These are phyloP conservation scores for Lepidurus arcticus DNA, from an alignment of 1,140 invertebrate genomes.

Conservation along the genomic window DNA sequence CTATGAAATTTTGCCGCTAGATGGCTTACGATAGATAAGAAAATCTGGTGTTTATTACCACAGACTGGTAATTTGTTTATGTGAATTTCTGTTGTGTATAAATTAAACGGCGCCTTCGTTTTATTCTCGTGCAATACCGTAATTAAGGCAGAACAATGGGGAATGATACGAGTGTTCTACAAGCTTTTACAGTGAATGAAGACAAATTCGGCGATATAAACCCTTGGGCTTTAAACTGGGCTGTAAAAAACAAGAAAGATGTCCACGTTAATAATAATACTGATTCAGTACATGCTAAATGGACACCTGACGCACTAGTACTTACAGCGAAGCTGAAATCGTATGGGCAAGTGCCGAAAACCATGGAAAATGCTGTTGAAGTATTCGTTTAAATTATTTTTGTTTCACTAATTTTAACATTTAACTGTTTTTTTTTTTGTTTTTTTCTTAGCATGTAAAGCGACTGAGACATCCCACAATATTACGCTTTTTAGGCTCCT, in stretches of 20 bases:
- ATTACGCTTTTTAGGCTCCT: conserved; percentile 68
- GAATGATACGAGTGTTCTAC: conserved; percentile 28
- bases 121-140: neutral
- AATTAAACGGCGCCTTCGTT: neutral
- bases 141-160: conserved; percentile 24
- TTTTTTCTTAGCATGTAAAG: conserved; percentile 64
- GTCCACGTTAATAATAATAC: neutral
- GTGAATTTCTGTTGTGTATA: neutral
- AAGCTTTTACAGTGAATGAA: conserved; percentile 27
- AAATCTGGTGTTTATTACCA: too few species aligned
- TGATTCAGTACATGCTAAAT: neutral
- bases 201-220: neutral
- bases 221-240: conserved; percentile 25
- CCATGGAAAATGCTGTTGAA: conserved; percentile 26
- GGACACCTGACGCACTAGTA: conserved; percentile 14
- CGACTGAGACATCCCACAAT: conserved; percentile 74
- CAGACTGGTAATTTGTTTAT: neutral
- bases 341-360: conserved; percentile 24
- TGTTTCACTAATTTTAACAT: neutral
- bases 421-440: conserved; percentile 28
- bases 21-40: too few species aligned
- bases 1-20: too few species aligned
- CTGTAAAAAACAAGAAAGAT: conserved; percentile 15
- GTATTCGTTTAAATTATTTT: conserved; percentile 8
- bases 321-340: conserved; percentile 26